phyloP scores from a whole-genome alignment of 2,797 vertebrate species.

The Spinus pinus region DNA sequence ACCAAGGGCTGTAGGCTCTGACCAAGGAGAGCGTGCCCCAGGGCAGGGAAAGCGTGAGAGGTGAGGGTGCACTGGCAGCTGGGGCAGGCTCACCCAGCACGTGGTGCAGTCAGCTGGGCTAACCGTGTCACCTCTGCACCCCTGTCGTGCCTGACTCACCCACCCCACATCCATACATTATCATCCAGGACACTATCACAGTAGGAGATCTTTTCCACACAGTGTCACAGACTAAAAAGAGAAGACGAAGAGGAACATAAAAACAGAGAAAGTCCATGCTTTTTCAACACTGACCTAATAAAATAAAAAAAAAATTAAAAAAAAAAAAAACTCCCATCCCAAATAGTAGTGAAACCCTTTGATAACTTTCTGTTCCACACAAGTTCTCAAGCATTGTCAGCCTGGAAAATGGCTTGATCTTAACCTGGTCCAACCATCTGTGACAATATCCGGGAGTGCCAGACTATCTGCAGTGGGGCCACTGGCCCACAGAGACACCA shows the following conservation, averaged over 20 bases:
- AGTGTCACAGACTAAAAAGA: background rate
- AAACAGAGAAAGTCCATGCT: background rate
- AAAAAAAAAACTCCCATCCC: background rate
- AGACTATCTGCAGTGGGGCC: background rate
- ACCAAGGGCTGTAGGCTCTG: background rate
- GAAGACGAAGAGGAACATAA: background rate
- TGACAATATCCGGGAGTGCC: background rate
- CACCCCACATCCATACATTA: background rate
- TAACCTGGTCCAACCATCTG: background rate
- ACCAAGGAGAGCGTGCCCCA: fast-evolving
- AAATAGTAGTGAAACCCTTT: background rate
- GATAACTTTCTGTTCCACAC: background rate
- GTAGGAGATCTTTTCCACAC: background rate
- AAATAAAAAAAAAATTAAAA: background rate
- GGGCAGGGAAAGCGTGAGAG: background rate
- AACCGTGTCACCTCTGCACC: background rate
- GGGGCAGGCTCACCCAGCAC: background rate
- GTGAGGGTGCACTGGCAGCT: background rate
- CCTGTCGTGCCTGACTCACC: background rate
- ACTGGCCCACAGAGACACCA: background rate
- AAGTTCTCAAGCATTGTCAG: background rate
- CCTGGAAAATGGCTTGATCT: background rate
- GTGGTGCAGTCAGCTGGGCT: background rate
- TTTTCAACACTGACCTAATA: background rate
- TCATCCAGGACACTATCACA: background rate